A percentile compares a stretch with the other conserved stretches of the same genome.
These are phyloP conservation scores for Catostylus mosaicus DNA, from an alignment of 30 jellyfish, hydroid and myxozoan species.

Conservation along the genomic window DNA sequence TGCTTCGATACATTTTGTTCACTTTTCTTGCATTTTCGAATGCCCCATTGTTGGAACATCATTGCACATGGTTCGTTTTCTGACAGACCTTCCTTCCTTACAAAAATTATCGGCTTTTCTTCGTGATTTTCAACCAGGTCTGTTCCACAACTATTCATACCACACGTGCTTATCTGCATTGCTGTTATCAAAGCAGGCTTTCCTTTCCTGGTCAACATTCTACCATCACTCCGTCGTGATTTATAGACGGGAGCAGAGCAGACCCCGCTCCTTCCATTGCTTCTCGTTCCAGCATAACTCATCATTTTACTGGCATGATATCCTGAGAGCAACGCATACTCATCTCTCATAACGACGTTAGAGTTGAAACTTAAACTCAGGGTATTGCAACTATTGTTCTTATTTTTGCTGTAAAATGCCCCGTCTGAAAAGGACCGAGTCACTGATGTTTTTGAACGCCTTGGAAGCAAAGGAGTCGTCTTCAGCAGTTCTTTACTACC, in stretches of 20 bases:
- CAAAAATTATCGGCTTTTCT: neutral
- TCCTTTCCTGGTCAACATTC: neutral
- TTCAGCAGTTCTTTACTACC: neutral
- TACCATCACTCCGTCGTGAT: neutral
- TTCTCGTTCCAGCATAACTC: too few species aligned
- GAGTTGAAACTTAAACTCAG: neutral
- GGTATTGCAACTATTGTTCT: neutral
- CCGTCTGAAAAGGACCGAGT: neutral
- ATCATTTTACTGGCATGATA: too few species aligned
- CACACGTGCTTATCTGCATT: neutral
- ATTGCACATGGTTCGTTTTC: neutral
- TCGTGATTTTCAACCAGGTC: neutral
- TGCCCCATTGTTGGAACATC: slow-evolving; percentile 4
- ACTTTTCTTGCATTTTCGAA: neutral
- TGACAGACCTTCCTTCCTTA: neutral
- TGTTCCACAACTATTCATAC: neutral
- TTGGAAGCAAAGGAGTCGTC: neutral
- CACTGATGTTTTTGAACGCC: neutral
- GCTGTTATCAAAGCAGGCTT: neutral
- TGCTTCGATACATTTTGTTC: neutral
- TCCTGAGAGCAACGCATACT: neutral
- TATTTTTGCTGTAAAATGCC: neutral
- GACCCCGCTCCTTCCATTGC: neutral
- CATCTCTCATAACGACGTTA: neutral
- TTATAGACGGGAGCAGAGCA: neutral